phyloP scores from a whole-genome alignment of 2,888 invertebrate species.

The Psylliodes chrysocephalus region DNA sequence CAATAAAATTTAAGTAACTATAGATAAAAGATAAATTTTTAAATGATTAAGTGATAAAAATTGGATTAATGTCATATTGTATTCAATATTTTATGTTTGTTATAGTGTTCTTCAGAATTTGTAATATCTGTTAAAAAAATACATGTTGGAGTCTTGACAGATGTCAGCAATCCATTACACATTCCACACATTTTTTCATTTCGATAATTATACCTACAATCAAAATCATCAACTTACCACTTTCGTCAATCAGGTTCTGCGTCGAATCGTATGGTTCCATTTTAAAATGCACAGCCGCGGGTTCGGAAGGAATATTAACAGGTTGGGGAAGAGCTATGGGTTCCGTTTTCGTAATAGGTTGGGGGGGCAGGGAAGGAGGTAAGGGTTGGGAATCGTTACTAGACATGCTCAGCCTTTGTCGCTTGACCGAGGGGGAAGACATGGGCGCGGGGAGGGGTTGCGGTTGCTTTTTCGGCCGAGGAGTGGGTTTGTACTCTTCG shows the following conservation, averaged over 20 bases:
- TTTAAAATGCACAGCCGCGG: conserved; percentile 57
- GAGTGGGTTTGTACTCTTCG: conserved; percentile 48
- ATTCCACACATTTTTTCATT: no score
- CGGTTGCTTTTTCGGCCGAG: conserved; percentile 50
- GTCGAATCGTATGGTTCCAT: conserved; percentile 61
- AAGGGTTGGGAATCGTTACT: conserved; percentile 33
- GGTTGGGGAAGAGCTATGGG: conserved; percentile 16
- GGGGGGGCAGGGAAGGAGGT: conserved; percentile 22
- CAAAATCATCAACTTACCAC: no score
- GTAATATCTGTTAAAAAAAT: no score
- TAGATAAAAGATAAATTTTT: no score
- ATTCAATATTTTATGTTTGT: no score
- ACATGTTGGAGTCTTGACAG: no score
- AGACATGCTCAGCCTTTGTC: conserved; percentile 49
- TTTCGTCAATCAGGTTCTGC: conserved; percentile 54
- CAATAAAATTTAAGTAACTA: no score
- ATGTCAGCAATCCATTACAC: no score
- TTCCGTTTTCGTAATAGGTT: conserved; percentile 32
- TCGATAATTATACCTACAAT: no score
- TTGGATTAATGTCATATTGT: no score
- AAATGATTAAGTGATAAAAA: no score
- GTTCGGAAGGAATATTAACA: conserved; percentile 32
- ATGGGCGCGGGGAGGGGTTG: conserved; percentile 39
- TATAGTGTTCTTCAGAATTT: no score
- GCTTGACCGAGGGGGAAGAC: conserved; percentile 49